Evolutionary conservation across 2,888 invertebrate genomes (phyloP).

Genomic region (Sussaba pulchella): DNA sequence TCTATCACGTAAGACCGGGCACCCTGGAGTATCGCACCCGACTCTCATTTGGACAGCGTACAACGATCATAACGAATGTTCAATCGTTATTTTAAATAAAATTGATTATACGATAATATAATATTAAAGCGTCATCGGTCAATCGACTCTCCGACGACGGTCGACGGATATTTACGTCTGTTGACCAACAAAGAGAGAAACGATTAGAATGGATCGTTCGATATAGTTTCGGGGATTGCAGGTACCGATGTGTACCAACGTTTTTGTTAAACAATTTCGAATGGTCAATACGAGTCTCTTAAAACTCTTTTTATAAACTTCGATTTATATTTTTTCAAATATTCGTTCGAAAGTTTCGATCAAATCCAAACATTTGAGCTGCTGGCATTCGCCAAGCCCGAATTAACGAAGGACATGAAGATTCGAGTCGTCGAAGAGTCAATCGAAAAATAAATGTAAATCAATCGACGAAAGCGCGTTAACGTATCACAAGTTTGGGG

Average conservation of each 20-base stretch:
- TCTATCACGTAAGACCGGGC: conserved; percentile 11
- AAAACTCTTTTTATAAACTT: not conserved
- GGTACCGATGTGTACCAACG: no score
- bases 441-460: conserved; percentile 29
- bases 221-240: no score
- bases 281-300: no score
- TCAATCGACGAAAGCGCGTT: conserved; percentile 54
- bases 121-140: conserved; percentile 22
- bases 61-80: conserved; percentile 24
- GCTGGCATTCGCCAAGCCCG: not conserved
- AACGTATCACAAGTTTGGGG: conserved; percentile 77
- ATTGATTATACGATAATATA: conserved; percentile 16
- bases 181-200: no score
- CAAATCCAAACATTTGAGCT: not conserved
- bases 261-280: no score
- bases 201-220: no score
- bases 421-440: conserved; percentile 16
- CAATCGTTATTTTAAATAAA: conserved; percentile 2
- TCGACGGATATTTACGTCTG: not conserved
- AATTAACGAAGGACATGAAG: conserved; percentile 10
- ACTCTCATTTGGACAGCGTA: not conserved
- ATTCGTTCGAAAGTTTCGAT: not conserved
- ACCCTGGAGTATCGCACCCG: not conserved
- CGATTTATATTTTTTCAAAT: not conserved
- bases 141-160: conserved; percentile 4